Evolutionary conservation across 2,113 vertebrate genomes (phyloP).

Genomic region (Pluvianellus socialis): DNA sequence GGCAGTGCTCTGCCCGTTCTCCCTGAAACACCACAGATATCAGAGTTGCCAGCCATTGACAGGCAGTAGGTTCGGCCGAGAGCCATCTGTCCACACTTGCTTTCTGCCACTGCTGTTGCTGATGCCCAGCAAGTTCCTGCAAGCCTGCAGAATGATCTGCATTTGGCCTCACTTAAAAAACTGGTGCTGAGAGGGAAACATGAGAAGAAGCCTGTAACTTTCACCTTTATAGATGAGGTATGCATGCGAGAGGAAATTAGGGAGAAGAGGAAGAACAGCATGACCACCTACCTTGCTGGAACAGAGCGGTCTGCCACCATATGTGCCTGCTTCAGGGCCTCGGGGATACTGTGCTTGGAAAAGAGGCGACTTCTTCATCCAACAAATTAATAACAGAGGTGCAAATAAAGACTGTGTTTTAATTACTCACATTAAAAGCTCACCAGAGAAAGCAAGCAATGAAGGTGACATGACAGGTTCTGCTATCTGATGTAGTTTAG

Average conservation of each 20-base stretch:
- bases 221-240: not conserved
- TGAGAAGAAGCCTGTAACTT: not conserved
- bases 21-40: not conserved
- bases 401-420: not conserved
- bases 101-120: not conserved
- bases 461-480: not conserved
- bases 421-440: not conserved
- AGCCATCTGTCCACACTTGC: constrained; percentile 29
- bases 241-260: not conserved
- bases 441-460: not conserved
- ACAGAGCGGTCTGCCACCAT: not conserved
- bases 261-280: not conserved
- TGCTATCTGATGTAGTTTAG: not conserved
- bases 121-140: not conserved
- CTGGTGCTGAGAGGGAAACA: not conserved
- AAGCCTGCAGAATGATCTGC: not conserved
- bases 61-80: not conserved
- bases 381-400: not conserved
- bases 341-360: not conserved
- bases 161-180: not conserved
- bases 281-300: not conserved
- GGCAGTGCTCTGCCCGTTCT: not conserved
- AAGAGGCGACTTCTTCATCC: not conserved
- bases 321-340: not conserved
- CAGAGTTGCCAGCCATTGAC: constrained; percentile 26